Percentiles rank a stretch among this genome's conserved stretches.
Conservation (phyloP, 2,113 vertebrate species). For the Acanthisitta chloris region DNA sequence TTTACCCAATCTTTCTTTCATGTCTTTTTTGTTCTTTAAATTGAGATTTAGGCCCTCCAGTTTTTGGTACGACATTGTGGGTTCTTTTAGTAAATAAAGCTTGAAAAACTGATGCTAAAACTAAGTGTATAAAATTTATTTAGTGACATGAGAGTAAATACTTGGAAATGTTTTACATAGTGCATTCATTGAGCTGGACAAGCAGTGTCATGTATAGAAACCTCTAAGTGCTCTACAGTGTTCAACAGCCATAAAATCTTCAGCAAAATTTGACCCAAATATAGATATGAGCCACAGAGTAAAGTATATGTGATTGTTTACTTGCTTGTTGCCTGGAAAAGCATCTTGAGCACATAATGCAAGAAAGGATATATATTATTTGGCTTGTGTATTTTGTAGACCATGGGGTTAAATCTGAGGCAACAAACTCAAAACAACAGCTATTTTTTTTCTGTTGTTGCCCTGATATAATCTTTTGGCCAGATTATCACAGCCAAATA, state of each 20-base stretch:
- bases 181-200: neutral
- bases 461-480: neutral
- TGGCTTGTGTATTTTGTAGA: neutral
- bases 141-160: neutral
- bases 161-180: neutral
- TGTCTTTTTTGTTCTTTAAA: slow-evolving; percentile 10
- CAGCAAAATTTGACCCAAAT: neutral
- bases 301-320: neutral
- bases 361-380: neutral
- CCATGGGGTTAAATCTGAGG: neutral
- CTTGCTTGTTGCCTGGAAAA: neutral
- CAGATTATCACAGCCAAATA: neutral
- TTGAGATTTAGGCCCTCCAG: neutral
- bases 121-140: neutral
- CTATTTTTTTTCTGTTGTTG: neutral
- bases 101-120: neutral
- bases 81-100: neutral
- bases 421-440: neutral
- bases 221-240: neutral
- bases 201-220: neutral
- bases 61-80: neutral
- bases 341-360: neutral
- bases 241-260: neutral
- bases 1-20: slow-evolving; percentile 11
- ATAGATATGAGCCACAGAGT: neutral